phyloP scores from a whole-genome alignment of 2,113 vertebrate genomes.

The Siniperca knerii region DNA sequence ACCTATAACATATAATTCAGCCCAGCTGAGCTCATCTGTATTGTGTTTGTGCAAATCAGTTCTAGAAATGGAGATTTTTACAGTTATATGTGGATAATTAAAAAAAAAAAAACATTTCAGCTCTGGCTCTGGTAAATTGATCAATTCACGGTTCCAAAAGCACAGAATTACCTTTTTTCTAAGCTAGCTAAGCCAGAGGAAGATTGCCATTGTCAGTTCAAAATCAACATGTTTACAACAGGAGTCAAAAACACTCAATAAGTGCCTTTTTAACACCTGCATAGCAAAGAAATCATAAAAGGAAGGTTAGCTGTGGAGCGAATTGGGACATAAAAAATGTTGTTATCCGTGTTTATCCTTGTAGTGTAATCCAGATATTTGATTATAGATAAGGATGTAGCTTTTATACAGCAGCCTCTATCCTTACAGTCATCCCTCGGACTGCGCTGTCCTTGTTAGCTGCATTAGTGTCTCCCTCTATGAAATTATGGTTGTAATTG shows the following conservation, averaged over 20 bases:
- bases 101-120: conserved; percentile 12
- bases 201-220: background rate
- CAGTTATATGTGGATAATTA: background rate
- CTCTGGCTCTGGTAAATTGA: conserved; percentile 14
- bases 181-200: background rate
- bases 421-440: background rate
- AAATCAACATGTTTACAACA: conserved; percentile 36
- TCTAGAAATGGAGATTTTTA: conserved; percentile 19
- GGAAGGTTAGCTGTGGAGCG: background rate
- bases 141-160: conserved; percentile 22
- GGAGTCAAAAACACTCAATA: conserved; percentile 16
- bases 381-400: conserved; percentile 11
- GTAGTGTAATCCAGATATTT: conserved; percentile 18
- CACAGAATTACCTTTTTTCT: conserved; percentile 21
- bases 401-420: conserved; percentile 23
- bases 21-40: conserved; percentile 24
- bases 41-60: conserved; percentile 43
- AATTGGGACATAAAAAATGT: background rate
- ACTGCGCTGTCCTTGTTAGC: conserved; percentile 37
- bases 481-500: conserved; percentile 65
- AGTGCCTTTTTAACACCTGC: conserved; percentile 19
- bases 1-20: conserved; percentile 31
- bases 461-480: conserved; percentile 44
- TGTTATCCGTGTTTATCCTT: conserved; percentile 25
- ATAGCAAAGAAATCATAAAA: conserved; percentile 26